Evolutionary conservation across 2,797 vertebrate species (phyloP).

Genomic region (Malacoraja senta): DNA sequence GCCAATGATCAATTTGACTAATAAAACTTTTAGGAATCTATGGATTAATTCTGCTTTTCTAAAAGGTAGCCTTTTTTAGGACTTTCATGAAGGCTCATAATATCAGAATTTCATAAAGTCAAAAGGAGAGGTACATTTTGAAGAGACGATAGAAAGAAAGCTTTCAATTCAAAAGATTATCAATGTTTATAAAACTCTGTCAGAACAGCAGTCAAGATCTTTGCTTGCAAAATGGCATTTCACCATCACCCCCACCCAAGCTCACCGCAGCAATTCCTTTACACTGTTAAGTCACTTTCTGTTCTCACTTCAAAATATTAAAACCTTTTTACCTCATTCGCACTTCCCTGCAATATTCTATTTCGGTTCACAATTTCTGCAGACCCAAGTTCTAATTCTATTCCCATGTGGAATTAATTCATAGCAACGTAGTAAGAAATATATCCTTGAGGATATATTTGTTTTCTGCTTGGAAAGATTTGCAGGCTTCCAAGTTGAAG

Average conservation of each 20-base stretch:
- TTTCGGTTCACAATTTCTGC: neutral
- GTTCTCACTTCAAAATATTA: neutral
- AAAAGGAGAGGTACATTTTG: too few species aligned
- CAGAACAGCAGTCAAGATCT: neutral
- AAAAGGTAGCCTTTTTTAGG: neutral
- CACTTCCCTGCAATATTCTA: neutral
- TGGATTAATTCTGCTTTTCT: neutral
- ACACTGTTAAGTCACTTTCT: neutral
- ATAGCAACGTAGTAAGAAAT: neutral
- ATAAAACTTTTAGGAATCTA: neutral
- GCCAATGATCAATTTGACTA: neutral
- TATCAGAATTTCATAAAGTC: too few species aligned
- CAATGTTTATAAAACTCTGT: neutral
- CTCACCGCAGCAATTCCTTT: too few species aligned
- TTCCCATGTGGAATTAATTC: neutral
- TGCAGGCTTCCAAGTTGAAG: neutral
- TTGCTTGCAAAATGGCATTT: neutral
- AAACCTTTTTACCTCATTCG: neutral
- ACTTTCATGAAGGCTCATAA: neutral
- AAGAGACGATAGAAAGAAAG: neutral
- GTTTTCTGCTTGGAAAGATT: neutral
- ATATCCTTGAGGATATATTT: neutral
- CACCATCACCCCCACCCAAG: neutral
- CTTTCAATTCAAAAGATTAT: neutral
- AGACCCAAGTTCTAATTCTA: neutral